Conservation (phyloP, 1,140 invertebrate genomes). For the Drosophila funebris region DNA sequence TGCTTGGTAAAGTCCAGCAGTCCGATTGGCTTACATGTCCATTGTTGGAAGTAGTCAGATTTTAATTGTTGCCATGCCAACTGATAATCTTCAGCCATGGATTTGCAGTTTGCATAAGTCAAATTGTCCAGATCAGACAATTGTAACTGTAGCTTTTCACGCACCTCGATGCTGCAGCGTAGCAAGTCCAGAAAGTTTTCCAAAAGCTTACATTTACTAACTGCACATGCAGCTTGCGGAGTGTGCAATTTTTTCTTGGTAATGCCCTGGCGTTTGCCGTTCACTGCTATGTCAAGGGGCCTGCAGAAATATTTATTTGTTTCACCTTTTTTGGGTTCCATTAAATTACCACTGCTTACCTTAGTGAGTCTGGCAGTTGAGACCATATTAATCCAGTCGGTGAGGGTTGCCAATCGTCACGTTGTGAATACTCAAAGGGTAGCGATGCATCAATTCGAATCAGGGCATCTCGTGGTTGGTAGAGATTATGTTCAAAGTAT, state of each 20-base stretch:
- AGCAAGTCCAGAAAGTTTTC: conserved; percentile 85
- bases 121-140: conserved; percentile 58
- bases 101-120: conserved; percentile 85
- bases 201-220: conserved; percentile 88
- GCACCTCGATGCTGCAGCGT: conserved; percentile 64
- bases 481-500: conserved; percentile 69
- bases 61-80: conserved; percentile 84
- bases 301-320: conserved; percentile 86
- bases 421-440: conserved; percentile 84
- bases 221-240: conserved; percentile 84
- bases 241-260: conserved; percentile 89
- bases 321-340: conserved; percentile 83
- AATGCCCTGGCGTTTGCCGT: conserved; percentile 91
- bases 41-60: conserved; percentile 85
- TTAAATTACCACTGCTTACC: conserved; percentile 55
- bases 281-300: conserved; percentile 89
- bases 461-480: conserved; percentile 64
- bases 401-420: conserved; percentile 84
- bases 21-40: conserved; percentile 85
- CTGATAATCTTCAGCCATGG: conserved; percentile 83
- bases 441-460: conserved; percentile 79
- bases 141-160: conserved; percentile 54
- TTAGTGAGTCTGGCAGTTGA: conserved; percentile 83
- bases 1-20: conserved; percentile 75
- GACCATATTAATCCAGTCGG: conserved; percentile 87